phyloP scores from a whole-genome alignment of 1,140 invertebrate species.

The Oscheius sp. region DNA sequence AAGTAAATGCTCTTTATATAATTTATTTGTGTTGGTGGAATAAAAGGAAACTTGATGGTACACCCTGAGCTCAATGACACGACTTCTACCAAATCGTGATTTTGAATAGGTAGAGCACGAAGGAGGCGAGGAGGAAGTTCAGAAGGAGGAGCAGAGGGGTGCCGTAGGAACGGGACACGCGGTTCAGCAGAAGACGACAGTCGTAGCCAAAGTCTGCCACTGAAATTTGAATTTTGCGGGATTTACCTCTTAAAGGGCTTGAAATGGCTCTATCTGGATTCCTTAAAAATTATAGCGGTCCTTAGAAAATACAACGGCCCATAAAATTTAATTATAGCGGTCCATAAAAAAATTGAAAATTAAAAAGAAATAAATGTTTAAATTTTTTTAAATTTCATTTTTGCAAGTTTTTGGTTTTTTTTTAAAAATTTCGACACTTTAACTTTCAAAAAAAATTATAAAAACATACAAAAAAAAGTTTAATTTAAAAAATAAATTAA shows the following conservation, averaged over 20 bases:
- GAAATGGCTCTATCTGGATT: not conserved
- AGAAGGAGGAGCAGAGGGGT: conserved; percentile 9
- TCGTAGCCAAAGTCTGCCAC: conserved; percentile 11
- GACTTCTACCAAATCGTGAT: conserved; percentile 8
- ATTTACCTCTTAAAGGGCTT: not conserved
- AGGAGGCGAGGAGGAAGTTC: conserved; percentile 11
- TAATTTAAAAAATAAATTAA: too few relatives aligned
- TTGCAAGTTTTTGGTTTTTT: too few relatives aligned
- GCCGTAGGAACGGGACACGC: conserved; percentile 2
- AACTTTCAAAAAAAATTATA: too few relatives aligned
- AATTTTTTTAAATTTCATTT: too few relatives aligned
- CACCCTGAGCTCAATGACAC: conserved; percentile 11
- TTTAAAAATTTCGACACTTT: too few relatives aligned
- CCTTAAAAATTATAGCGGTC: not conserved
- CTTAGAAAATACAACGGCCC: too few relatives aligned
- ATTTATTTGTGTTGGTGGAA: not conserved
- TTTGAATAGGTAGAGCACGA: not conserved
- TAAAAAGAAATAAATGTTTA: too few relatives aligned
- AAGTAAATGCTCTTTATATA: not conserved
- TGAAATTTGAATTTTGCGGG: conserved; percentile 1
- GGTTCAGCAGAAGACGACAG: conserved; percentile 10
- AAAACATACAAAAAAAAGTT: too few relatives aligned
- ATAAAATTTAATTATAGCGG: too few relatives aligned
- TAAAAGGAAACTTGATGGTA: too few relatives aligned
- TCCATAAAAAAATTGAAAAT: too few relatives aligned